Conservation (phyloP, 2,797 vertebrate genomes). For the Arctocebus calabarensis region DNA sequence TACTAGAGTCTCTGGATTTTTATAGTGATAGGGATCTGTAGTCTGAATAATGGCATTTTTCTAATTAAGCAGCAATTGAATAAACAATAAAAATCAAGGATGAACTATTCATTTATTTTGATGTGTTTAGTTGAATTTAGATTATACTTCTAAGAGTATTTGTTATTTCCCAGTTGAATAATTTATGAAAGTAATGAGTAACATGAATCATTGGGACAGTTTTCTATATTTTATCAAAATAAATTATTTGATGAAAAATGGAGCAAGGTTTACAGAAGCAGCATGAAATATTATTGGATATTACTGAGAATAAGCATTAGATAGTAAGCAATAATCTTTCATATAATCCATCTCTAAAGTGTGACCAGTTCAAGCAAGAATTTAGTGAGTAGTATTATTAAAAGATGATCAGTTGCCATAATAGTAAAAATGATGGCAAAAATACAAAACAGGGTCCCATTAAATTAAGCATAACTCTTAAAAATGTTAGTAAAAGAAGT, state of each 20-base stretch:
- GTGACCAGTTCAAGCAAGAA: neutral
- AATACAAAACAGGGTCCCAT: neutral
- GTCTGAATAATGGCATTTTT: constrained; percentile 72
- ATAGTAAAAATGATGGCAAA: neutral
- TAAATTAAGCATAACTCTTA: neutral
- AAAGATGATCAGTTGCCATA: neutral
- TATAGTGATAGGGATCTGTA: constrained; percentile 59
- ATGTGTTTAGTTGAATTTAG: constrained; percentile 70
- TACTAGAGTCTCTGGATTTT: constrained; percentile 62
- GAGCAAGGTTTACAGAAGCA: constrained; percentile 29
- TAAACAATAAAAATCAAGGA: constrained; percentile 74
- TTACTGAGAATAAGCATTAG: constrained; percentile 32
- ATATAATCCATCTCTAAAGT: constrained; percentile 5
- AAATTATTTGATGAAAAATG: constrained; percentile 66
- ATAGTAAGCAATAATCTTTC: neutral
- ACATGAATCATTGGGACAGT: constrained; percentile 73
- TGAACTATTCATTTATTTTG: constrained; percentile 74
- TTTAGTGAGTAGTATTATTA: neutral
- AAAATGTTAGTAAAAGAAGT: constrained; percentile 12
- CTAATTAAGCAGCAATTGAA: constrained; percentile 77
- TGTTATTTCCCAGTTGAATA: constrained; percentile 76
- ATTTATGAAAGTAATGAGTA: constrained; percentile 77
- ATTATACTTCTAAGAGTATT: constrained; percentile 67
- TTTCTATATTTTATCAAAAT: constrained; percentile 75
- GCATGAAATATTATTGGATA: constrained; percentile 28